Evolutionary conservation across 2,797 vertebrate species (phyloP).

Genomic region (Anabacerthia variegaticeps): DNA sequence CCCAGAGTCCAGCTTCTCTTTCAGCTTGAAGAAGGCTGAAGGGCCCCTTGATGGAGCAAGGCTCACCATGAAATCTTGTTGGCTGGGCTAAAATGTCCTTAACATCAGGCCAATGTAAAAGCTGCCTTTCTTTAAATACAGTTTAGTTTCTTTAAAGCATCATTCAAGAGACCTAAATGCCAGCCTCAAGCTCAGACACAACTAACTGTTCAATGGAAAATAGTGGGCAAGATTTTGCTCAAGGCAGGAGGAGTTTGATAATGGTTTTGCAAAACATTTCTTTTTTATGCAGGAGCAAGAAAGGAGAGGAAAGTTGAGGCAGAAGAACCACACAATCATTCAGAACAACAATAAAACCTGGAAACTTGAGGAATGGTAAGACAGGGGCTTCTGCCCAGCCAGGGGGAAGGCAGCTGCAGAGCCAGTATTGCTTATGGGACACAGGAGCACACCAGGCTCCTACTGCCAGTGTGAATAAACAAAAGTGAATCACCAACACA

Average conservation of each 20-base stretch:
- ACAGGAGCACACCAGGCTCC: background rate
- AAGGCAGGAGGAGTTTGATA: background rate
- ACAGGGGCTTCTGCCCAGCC: background rate
- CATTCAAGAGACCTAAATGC: slow-evolving; percentile 28
- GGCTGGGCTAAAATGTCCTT: background rate
- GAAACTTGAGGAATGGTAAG: background rate
- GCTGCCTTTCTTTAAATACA: slow-evolving; percentile 39
- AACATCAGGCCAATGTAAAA: background rate
- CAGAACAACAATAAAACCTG: background rate
- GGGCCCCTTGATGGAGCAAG: background rate
- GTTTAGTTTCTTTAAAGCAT: slow-evolving; percentile 35
- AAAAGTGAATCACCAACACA: background rate
- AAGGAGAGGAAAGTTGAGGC: background rate
- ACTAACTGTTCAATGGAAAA: background rate
- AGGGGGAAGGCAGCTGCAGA: background rate
- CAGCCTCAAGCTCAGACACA: slow-evolving; percentile 17
- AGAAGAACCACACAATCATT: background rate
- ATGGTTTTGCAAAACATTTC: background rate
- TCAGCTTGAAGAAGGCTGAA: background rate
- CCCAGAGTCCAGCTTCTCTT: background rate
- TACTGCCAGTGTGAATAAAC: background rate
- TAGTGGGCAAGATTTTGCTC: background rate
- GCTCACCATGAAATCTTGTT: background rate
- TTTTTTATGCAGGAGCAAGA: background rate
- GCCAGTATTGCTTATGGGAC: rapidly evolving